These are phyloP conservation scores for Heteromormyrus szaboi DNA, from an alignment of 2,797 vertebrate genomes.

Conservation along the genomic window DNA sequence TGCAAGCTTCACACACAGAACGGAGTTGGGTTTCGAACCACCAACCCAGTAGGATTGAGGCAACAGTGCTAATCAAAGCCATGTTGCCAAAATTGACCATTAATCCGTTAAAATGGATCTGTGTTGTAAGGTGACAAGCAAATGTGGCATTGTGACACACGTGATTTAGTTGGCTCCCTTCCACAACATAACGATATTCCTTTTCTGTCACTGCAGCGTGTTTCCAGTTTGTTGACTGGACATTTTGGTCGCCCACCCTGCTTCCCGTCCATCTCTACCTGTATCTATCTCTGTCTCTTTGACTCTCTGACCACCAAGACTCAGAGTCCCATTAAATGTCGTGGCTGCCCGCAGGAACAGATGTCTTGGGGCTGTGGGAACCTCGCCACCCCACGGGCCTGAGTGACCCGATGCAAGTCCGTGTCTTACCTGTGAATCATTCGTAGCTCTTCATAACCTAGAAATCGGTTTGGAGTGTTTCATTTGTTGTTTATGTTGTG, in stretches of 20 bases:
- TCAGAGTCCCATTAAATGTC: background rate
- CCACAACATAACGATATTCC: background rate
- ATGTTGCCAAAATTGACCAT: background rate
- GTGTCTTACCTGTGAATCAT: background rate
- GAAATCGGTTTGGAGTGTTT: background rate
- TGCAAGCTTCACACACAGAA: background rate
- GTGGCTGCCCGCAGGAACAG: background rate
- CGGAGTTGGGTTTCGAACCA: background rate
- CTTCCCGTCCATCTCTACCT: background rate
- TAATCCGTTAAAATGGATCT: background rate
- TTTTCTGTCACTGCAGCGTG: constrained; percentile 47
- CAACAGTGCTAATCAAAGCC: background rate
- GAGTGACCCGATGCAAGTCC: background rate
- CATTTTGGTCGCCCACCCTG: background rate
- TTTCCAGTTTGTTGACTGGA: constrained; percentile 69
- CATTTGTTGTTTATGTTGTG: background rate
- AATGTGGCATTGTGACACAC: no score
- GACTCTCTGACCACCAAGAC: background rate
- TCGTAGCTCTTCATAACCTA: background rate
- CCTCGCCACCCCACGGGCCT: background rate
- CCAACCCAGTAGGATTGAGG: background rate
- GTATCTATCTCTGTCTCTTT: background rate
- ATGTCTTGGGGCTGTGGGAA: background rate
- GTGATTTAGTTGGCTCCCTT: background rate
- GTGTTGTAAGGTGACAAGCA: background rate